Conservation (phyloP, 2,797 vertebrate species). For the Todus mexicanus region DNA sequence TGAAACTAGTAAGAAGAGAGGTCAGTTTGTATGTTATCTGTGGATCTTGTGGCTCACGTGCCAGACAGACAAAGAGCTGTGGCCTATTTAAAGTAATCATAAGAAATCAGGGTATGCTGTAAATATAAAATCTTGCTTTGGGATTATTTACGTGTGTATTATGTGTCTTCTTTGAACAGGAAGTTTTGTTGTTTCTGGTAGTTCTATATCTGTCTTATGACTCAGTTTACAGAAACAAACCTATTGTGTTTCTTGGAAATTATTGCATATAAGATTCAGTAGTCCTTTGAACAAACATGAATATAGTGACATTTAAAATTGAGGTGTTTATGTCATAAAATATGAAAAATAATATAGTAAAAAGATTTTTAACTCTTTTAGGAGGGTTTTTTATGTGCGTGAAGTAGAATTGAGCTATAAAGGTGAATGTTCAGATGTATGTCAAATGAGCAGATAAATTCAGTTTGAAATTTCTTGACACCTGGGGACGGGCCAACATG, state of each 20-base stretch:
- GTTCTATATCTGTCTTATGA: neutral
- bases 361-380: neutral
- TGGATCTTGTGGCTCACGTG: neutral
- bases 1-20: neutral
- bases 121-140: neutral
- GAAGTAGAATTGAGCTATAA: neutral
- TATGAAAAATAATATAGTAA: neutral
- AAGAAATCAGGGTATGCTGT: neutral
- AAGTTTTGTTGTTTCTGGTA: neutral
- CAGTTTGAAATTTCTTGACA: neutral
- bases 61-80: neutral
- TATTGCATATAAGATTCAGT: neutral
- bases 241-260: constrained; percentile 7
- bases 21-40: neutral
- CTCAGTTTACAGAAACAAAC: neutral
- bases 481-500: neutral
- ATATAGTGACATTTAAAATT: neutral
- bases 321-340: neutral
- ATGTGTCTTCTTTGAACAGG: neutral
- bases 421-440: neutral
- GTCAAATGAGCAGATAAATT: neutral
- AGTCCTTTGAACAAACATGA: neutral
- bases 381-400: neutral
- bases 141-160: neutral
- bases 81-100: neutral